Percentiles rank a stretch among this genome's conserved stretches.
phyloP scores from a whole-genome alignment of 2,797 vertebrate species.

The Falco rusticolus region DNA sequence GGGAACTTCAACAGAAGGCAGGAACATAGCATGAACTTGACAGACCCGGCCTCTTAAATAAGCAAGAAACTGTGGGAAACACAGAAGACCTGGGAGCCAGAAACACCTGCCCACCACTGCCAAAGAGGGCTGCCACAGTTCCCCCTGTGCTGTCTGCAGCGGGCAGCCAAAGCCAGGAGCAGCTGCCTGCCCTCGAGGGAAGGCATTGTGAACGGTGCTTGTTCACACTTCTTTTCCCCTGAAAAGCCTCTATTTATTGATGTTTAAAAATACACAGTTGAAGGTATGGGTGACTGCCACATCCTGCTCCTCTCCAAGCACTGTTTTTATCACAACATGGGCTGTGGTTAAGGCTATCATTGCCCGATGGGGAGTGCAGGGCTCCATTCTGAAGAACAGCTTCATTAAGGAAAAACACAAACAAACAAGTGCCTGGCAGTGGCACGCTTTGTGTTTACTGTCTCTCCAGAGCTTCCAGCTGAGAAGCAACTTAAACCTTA shows the following conservation, averaged over 20 bases:
- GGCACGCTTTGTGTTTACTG: constrained; percentile 8
- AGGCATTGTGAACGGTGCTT: neutral
- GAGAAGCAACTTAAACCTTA: constrained; percentile 15
- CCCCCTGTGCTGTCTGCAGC: neutral
- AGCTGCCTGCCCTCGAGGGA: neutral
- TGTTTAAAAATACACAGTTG: neutral
- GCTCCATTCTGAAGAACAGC: neutral
- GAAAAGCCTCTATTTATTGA: neutral
- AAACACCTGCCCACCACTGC: neutral
- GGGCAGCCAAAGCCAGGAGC: neutral
- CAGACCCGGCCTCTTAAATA: neutral
- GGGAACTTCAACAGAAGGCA: neutral
- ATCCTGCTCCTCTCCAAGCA: neutral
- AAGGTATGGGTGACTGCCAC: neutral
- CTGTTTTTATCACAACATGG: neutral
- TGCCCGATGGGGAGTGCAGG: neutral
- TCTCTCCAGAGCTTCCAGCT: constrained; percentile 27
- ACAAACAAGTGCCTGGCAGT: neutral
- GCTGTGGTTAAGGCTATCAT: neutral
- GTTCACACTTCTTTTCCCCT: neutral
- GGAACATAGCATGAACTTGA: neutral
- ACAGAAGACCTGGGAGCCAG: neutral
- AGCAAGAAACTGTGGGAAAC: neutral
- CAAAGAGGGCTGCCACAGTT: neutral
- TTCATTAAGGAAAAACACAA: neutral